Evolutionary conservation across 2,888 invertebrate genomes (phyloP), one percentile per base, ranked within the genome.

Genomic region (Bellardia bayeri): DNA sequence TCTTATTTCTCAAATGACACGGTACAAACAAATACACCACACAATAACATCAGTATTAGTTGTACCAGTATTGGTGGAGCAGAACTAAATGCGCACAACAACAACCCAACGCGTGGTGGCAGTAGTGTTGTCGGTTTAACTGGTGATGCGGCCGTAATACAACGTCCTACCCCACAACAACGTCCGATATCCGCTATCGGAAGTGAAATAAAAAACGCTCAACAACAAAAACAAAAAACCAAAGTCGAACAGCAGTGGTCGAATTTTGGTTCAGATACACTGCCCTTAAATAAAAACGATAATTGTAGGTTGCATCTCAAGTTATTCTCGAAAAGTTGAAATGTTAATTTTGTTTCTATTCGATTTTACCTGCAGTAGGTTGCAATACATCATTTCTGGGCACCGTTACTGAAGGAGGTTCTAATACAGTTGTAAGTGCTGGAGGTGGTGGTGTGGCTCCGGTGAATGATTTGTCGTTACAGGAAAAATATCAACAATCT

Each of bases 111-210:
- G 14, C 75, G 63, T 23, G 7, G 66, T 56, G 63, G 54, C n/a
- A 66, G 63, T 23, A 74, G n/a, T 49, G 90, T 89, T 2, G 90
- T 91, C 6, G 89, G 92, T 7, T 88, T 92, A 66, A 89, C 89
- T 13, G 92, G 92, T 23, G 92, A 92, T 78, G 92, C 92, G 3
- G 92, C 92, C 11, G 89, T 92, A 69, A 92, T 92, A 79, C 91
- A 91, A 61, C 91, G 92, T 30, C 92, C 92, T 6, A 89, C 90
- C 40, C 75, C 89, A 58, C 90, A 90, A 37, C 78, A 90, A 68
- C 89, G 89, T 56, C 93, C 92, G 76, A 90, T 93, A 56, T 93
- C 93, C 3, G 94, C 94, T 30, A 94, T 94, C 87, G 94, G 94
- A 13, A 94, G 94, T 90, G 94, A 94, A 90, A 89, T 93, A 37